Conservation (phyloP, 2,888 invertebrate genomes). For the Clivina fossor region DNA sequence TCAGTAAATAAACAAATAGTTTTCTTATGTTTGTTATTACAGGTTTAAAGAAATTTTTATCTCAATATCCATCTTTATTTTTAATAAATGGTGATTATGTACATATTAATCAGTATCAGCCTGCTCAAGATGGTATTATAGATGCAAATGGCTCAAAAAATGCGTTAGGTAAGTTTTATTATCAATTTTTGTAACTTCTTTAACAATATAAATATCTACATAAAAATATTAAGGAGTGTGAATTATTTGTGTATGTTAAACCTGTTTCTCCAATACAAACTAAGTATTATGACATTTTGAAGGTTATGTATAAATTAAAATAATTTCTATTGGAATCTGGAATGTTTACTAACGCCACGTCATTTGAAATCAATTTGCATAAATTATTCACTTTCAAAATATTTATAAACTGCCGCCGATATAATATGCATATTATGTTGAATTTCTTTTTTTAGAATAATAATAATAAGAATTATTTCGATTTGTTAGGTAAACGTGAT, state of each 20-base stretch:
- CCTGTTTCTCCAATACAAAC: no score
- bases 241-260: no score
- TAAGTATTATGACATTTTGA: no score
- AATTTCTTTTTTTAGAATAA: no score
- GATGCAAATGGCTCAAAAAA: conserved; percentile 48
- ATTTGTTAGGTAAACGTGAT: conserved; percentile 68
- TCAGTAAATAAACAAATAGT: not conserved
- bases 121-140: conserved; percentile 61
- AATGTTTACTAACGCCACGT: no score
- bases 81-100: conserved; percentile 92
- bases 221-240: no score
- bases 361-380: no score
- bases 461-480: not conserved
- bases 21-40: conserved; percentile 29
- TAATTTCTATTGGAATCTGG: no score
- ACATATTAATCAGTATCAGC: conserved; percentile 78
- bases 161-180: conserved; percentile 3
- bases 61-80: conserved; percentile 96
- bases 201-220: not conserved
- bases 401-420: no score
- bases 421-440: no score
- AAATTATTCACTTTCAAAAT: no score
- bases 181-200: not conserved
- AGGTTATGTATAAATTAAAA: no score
- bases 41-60: conserved; percentile 94